Percentiles rank a stretch among this genome's conserved stretches.
phyloP scores from a whole-genome alignment of 1,140 invertebrate species.

The Papilio polyxenes region DNA sequence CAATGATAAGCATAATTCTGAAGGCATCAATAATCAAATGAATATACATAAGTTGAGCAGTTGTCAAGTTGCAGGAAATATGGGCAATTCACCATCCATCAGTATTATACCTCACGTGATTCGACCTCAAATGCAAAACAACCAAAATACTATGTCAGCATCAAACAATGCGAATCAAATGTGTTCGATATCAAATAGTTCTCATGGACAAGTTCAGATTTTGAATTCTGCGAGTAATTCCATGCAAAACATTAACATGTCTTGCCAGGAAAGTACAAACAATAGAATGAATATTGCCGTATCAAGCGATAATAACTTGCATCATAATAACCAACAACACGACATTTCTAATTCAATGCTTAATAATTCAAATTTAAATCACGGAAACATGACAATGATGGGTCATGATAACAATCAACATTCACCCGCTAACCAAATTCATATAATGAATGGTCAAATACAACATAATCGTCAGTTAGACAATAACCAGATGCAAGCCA shows the following conservation, averaged over 20 bases:
- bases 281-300: constrained; percentile 63
- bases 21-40: constrained; percentile 63
- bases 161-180: constrained; percentile 71
- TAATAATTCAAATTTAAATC: constrained; percentile 62
- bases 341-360: constrained; percentile 59
- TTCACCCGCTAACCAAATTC: constrained; percentile 68
- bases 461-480: constrained; percentile 70
- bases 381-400: constrained; percentile 73
- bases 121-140: constrained; percentile 65
- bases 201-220: constrained; percentile 69
- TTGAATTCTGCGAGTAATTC: constrained; percentile 69
- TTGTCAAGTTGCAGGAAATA: constrained; percentile 70
- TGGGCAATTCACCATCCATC: constrained; percentile 68
- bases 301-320: constrained; percentile 57
- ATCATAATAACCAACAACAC: constrained; percentile 64
- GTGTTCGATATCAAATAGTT: constrained; percentile 63
- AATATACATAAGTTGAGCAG: constrained; percentile 75
- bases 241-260: constrained; percentile 70
- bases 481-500: constrained; percentile 66
- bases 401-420: constrained; percentile 66
- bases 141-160: constrained; percentile 69
- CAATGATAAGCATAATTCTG: constrained; percentile 66
- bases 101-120: constrained; percentile 74
- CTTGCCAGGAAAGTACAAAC: constrained; percentile 71
- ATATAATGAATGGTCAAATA: constrained; percentile 77